Evolutionary conservation across 2,797 vertebrate species (phyloP), one percentile per base, ranked within the genome.

Genomic region (Falco concolor): DNA sequence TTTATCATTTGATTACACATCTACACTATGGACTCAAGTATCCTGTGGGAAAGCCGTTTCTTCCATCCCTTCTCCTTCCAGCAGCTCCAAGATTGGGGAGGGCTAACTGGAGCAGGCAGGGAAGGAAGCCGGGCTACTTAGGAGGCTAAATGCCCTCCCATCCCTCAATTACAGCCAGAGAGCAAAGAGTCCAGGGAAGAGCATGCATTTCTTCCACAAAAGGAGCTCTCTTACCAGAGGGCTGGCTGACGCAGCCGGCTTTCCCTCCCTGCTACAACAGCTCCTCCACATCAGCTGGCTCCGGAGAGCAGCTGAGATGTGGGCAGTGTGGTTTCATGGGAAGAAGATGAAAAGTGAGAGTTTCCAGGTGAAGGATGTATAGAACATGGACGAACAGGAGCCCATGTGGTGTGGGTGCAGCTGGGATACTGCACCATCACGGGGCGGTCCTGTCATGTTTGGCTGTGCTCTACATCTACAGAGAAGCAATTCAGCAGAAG

Each of bases 351-450:
- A 30, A 18, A 72, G 9, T 0, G 15, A 64, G 28, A 81, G 18
- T 23, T 69, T 65, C 42, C 79, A 74, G 27, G 38, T 7, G 16
- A 25, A 75, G 61, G 25, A 34, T 2, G 13, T 14, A 28, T 0
- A 56, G 1, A 36, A 65, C 50, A 40, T 0, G 3, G 72, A 63
- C 28, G 25, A 30, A 5, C 34, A 45, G 53, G 32, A 87, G 23
- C 40, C 18, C n/a, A 17, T 0, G 0, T 5, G 30, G n/a, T 18
- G 28, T 25, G 21, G 44, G 36, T 47, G 54, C 13, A 54, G 45
- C 25, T 80, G 60, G n/a, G 42, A 73, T 16, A 21, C 15, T 20
- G 16, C 23, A 53, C 14, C n/a, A 34, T 17, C 40, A 28, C 14
- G n/a, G 57, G 42, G 15, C 3, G 5, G 28, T 21, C 40, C 77